Conservation (phyloP, 2,113 vertebrate genomes). For the Montifringilla adamsi region DNA sequence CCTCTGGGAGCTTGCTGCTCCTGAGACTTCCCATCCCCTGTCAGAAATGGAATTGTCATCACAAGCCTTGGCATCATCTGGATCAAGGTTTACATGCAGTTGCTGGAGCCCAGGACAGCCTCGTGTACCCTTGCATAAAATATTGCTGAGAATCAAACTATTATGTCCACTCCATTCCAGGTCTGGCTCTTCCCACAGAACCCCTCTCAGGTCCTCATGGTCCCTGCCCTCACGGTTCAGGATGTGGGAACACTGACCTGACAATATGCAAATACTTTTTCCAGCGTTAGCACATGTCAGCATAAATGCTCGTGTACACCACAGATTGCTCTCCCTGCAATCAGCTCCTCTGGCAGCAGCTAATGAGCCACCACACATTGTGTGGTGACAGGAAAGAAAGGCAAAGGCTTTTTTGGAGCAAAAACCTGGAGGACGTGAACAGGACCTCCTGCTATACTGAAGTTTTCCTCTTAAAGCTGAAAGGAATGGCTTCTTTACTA, state of each 20-base stretch:
- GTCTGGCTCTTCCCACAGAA: background rate
- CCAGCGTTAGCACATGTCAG: background rate
- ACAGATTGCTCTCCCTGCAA: background rate
- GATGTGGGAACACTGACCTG: background rate
- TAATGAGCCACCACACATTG: background rate
- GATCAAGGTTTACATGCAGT: background rate
- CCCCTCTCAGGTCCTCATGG: background rate
- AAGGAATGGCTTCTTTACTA: background rate
- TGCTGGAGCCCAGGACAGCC: accelerated
- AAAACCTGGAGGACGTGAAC: background rate
- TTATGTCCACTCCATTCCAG: background rate
- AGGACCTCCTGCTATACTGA: background rate
- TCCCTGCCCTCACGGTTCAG: background rate
- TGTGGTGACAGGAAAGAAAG: background rate
- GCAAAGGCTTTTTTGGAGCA: background rate
- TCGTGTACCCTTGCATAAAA: accelerated
- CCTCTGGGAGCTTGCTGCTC: background rate
- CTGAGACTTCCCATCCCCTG: background rate
- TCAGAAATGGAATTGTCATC: background rate
- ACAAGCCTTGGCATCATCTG: background rate
- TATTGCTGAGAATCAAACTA: background rate
- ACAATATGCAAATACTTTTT: background rate
- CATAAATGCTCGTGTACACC: background rate
- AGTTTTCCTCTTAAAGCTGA: background rate
- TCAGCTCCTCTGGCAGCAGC: background rate